phyloP scores from a whole-genome alignment of 2,888 invertebrate species.

The Podotricha telesiphe region DNA sequence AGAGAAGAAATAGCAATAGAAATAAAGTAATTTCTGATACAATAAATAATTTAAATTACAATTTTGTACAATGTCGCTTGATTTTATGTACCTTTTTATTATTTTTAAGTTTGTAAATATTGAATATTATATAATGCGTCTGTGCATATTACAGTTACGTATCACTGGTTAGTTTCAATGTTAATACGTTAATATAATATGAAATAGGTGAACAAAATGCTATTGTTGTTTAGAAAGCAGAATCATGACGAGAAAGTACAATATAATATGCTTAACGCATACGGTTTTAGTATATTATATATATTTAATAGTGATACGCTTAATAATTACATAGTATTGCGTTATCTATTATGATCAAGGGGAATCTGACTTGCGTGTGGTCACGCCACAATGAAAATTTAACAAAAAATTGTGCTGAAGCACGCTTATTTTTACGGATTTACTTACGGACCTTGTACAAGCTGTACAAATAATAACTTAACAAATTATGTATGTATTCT shows the following conservation, averaged over 20 bases:
- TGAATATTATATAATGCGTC: neutral
- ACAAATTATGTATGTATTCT: neutral
- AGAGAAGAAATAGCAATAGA: too few relatives aligned
- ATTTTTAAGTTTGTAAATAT: neutral
- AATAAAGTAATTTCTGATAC: slow-evolving; percentile 16
- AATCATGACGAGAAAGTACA: slow-evolving; percentile 33
- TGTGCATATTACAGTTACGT: slow-evolving; percentile 17
- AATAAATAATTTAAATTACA: neutral
- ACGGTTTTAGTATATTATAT: slow-evolving; percentile 10
- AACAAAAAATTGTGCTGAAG: slow-evolving; percentile 39
- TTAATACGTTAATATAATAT: slow-evolving; percentile 13
- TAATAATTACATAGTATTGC: slow-evolving; percentile 48
- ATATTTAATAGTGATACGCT: slow-evolving; percentile 34
- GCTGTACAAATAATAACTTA: slow-evolving; percentile 1
- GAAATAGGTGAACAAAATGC: slow-evolving; percentile 17
- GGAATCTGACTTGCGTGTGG: slow-evolving; percentile 57
- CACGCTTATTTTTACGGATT: slow-evolving; percentile 31
- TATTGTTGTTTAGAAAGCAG: slow-evolving; percentile 41
- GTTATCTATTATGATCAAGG: slow-evolving; percentile 51
- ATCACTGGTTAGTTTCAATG: neutral
- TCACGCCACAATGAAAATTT: slow-evolving; percentile 57
- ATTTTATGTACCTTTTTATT: neutral
- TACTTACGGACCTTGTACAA: slow-evolving; percentile 6
- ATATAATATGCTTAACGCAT: slow-evolving; percentile 23
- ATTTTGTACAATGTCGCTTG: neutral